These are phyloP conservation scores for Alauda arvensis DNA, from an alignment of 2,797 vertebrate species.

Conservation along the genomic window DNA sequence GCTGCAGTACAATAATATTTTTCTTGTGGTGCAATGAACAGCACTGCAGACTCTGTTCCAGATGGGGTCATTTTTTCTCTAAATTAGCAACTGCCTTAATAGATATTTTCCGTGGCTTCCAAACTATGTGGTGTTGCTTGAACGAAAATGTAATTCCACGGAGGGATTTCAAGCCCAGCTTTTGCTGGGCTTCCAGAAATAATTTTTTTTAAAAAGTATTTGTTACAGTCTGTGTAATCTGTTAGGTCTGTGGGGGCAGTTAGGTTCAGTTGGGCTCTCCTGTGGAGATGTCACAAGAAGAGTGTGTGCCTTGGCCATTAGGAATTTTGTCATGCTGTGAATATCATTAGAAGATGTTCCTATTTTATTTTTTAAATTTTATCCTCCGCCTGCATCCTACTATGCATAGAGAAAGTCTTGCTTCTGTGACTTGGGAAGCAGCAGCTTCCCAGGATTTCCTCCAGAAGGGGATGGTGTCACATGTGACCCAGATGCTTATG, in stretches of 20 bases:
- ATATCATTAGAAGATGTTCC: neutral
- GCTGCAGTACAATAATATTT: conserved; percentile 36
- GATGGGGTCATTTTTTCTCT: conserved; percentile 30
- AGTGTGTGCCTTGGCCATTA: accelerated
- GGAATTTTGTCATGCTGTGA: neutral
- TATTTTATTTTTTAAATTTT: neutral
- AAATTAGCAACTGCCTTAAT: conserved; percentile 46
- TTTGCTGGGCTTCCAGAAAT: conserved; percentile 3
- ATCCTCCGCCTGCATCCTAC: neutral
- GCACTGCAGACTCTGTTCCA: neutral
- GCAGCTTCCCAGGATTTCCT: neutral
- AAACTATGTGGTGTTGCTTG: conserved; percentile 5
- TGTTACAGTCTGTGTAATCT: neutral
- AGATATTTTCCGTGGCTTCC: conserved; percentile 28
- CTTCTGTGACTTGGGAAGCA: neutral
- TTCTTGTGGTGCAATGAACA: conserved; percentile 24
- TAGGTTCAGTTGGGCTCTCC: neutral
- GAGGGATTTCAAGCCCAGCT: conserved; percentile 1
- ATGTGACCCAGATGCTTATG: neutral
- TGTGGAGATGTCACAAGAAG: neutral
- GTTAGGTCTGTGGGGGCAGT: neutral
- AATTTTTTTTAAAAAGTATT: accelerated
- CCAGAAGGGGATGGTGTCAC: neutral
- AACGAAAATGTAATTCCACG: neutral
- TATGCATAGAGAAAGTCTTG: neutral